Evolutionary conservation across 2,888 invertebrate species (phyloP), one percentile per base, ranked within the genome.

Genomic region (Drosophila neotestacea): DNA sequence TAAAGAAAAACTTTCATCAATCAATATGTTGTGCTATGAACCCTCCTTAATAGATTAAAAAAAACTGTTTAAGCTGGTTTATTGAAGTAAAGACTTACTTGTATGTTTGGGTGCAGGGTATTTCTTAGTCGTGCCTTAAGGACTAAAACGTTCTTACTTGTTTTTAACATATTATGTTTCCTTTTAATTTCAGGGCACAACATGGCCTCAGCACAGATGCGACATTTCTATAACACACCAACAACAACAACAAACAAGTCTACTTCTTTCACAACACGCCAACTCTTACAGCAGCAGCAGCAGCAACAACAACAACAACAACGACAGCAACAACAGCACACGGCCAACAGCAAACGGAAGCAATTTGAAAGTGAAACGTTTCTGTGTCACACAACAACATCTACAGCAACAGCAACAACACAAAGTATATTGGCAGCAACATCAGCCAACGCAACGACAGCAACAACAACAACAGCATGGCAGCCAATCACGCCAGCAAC

Each of bases 201-300:
- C 91, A 92, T 92, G 92, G 92, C 92, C 92, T 92, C 92, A 92
- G 91, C 92, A 92, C 91, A 91, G 91, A 90, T 92, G 90, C 91
- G 88, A 85, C 92, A 91, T 91, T 90, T 91, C 91, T 89, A 91
- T 90, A 88, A 88, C 82, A 92, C 90, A 84, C 87, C 90, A 87
- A 79, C 84, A 88, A 80, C 79, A 89, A 73, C 80, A 78, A 70
- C 80, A 73, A 79, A 86, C 70, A 82, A 80, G 63, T 81, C 81
- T 83, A 52, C 75, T 77, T 80, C 75, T 80, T 58, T 47, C 66
- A 81, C 81, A 72, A 88, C 89, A 88, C 86, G 70, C 61, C 86
- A 90, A 82, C 81, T 85, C 70, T 80, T 81, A 77, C 81, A 78
- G 79, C 81, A 84, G 44, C 68, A 82, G 28, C 70, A 88, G 50